phyloP scores from a whole-genome alignment of 37 sponge, comb jelly and placozoan species.

The Hormiphora californensis region DNA sequence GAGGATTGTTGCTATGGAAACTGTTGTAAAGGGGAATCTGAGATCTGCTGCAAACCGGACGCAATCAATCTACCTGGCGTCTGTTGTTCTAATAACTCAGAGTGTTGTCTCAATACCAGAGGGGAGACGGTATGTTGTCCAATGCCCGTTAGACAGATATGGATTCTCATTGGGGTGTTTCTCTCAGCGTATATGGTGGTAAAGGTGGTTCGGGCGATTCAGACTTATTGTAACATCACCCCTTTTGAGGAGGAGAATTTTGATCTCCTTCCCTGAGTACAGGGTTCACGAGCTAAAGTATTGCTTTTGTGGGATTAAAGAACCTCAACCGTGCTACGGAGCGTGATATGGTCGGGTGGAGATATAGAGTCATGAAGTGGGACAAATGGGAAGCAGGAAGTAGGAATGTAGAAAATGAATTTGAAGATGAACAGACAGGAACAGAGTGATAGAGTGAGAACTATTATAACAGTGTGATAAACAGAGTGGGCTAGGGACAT shows the following conservation, averaged over 20 bases:
- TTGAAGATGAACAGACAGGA: no score
- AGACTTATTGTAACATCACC: neutral
- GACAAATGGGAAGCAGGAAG: no score
- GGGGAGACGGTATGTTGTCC: slow-evolving; percentile 21
- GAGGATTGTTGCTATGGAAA: neutral
- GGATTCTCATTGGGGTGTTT: neutral
- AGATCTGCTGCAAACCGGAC: neutral
- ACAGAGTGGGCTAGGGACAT: no score
- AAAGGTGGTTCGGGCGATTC: neutral
- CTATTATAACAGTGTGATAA: no score
- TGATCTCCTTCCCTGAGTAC: neutral
- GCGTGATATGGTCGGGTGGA: no score
- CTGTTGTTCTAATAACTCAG: neutral
- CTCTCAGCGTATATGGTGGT: neutral
- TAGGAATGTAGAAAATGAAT: no score
- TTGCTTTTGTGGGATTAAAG: neutral
- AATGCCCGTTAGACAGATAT: neutral
- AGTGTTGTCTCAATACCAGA: neutral
- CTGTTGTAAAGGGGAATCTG: neutral
- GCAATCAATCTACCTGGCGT: neutral
- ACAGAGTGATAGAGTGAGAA: no score
- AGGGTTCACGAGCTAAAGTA: neutral
- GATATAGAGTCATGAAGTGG: no score
- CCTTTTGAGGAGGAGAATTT: slow-evolving; percentile 4
- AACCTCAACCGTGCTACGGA: no score